Evolutionary conservation across 1,140 invertebrate species (phyloP), one percentile per base, ranked within the genome.

Genomic region (Nautilus pompilius): DNA sequence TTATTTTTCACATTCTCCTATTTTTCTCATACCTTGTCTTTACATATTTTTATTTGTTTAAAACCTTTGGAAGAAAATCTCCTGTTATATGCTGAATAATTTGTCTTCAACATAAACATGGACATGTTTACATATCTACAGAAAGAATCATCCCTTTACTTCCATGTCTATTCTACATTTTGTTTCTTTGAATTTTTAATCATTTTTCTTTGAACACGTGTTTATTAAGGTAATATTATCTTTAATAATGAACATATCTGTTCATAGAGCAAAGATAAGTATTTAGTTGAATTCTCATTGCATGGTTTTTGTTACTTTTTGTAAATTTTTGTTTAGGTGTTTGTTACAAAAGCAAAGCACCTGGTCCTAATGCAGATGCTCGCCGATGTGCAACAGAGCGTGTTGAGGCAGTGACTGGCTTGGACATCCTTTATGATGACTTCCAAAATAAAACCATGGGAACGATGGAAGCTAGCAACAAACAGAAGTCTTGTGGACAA

Each of bases 381-480:
- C 67, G 74, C 8, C 70, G 83, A 4, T 84, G 83, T 75, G 82
- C 82, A n/a, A 84, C 83, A 17, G 81, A 84, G 64, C 70, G 83
- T 32, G 79, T 84, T 32, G 82, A 84, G 64, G 83, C 76, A 29
- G 82, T 84, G 13, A 84, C 83, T 26, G 82, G 83, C 22, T 74
- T 84, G 15, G 83, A 84, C 64, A 82, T 84, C 64, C 63, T 82
- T 8, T 84, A 84, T 68, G 80, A 83, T 68, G 77, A 82, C 55
- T 84, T 84, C 66, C 82, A 84, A 59, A 77, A 79, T 30, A 81
- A 81, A 55, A 75, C 78, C 28, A 81, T 83, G 72, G 75, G 73
- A 24, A 80, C 72, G 49, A 84, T 84, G 82, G 70, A 82, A 62
- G 78, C 81, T 20, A 80, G 77, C 63, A 79, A 83, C 67, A 73